Evolutionary conservation across 2,888 invertebrate genomes (phyloP).

Genomic region (Mesoligia furuncula): DNA sequence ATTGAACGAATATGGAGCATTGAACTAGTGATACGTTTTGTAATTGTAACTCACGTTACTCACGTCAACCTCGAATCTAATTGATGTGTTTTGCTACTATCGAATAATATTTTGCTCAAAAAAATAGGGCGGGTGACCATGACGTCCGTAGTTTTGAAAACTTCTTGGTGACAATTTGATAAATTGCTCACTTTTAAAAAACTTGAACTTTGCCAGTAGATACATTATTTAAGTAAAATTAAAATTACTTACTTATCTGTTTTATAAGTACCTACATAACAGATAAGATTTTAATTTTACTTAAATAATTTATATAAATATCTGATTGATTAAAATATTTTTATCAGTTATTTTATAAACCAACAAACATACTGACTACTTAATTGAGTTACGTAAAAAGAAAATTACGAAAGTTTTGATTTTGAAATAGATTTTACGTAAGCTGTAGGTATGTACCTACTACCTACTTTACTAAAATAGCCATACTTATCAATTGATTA

Average conservation of each 20-base stretch:
- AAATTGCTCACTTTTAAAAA: neutral
- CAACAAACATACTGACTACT: no score
- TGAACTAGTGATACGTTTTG: conserved; percentile 61
- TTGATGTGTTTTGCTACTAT: conserved; percentile 34
- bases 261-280: no score
- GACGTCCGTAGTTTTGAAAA: neutral
- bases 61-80: conserved; percentile 41
- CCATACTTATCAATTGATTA: neutral
- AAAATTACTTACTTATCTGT: neutral
- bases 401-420: neutral
- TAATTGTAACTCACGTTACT: conserved; percentile 17
- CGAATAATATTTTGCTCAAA: conserved; percentile 8
- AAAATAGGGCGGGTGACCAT: neutral
- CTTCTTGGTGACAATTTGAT: no score
- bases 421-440: neutral
- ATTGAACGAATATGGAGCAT: conserved; percentile 64
- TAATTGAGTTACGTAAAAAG: neutral
- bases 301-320: no score
- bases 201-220: neutral
- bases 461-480: neutral
- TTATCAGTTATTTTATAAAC: no score
- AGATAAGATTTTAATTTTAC: no score
- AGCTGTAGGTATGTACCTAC: no score
- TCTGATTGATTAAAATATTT: no score
- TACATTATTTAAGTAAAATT: neutral